These are phyloP conservation scores for Lissocephala sabroskyi DNA, from an alignment of 2,888 invertebrate species.

Conservation along the genomic window DNA sequence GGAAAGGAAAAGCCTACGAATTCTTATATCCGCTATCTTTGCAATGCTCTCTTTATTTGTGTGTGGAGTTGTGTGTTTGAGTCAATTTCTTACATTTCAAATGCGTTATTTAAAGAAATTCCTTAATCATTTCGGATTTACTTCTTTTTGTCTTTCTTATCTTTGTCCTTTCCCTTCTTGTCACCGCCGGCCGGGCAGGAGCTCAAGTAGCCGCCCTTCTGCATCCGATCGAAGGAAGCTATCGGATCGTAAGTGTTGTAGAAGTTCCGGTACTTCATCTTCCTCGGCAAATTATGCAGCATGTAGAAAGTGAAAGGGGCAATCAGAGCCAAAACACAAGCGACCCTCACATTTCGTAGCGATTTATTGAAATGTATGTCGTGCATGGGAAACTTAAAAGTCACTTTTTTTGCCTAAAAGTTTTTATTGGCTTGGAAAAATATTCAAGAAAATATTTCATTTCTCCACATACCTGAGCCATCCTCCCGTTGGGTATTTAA, in stretches of 20 bases:
- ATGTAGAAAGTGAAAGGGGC: constrained; percentile 15
- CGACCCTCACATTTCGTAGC: constrained; percentile 19
- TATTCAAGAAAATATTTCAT: no score
- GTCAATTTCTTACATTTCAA: neutral
- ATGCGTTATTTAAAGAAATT: constrained; percentile 2
- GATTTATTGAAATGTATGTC: constrained; percentile 18
- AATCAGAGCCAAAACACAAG: constrained; percentile 17
- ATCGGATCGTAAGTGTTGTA: constrained; percentile 40
- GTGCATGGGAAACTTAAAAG: constrained; percentile 47
- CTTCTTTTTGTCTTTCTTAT: constrained; percentile 12
- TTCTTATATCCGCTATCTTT: no score
- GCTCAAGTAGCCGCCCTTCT: constrained; percentile 23
- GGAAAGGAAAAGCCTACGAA: neutral
- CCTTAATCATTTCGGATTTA: constrained; percentile 19
- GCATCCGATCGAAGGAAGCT: constrained; percentile 46
- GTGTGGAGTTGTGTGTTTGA: no score
- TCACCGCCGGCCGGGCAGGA: constrained; percentile 25
- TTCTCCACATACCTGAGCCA: no score
- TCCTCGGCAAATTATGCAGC: constrained; percentile 17
- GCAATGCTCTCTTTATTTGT: neutral
- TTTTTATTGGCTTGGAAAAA: no score
- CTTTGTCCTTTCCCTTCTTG: constrained; percentile 5
- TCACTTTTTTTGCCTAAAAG: constrained; percentile 2
- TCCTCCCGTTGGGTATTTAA: no score
- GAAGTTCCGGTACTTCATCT: constrained; percentile 26